A percentile compares a stretch with the other conserved stretches of the same genome.
These are phyloP conservation scores for Thrips palmi DNA, from an alignment of 1,140 invertebrate species.

Conservation along the genomic window DNA sequence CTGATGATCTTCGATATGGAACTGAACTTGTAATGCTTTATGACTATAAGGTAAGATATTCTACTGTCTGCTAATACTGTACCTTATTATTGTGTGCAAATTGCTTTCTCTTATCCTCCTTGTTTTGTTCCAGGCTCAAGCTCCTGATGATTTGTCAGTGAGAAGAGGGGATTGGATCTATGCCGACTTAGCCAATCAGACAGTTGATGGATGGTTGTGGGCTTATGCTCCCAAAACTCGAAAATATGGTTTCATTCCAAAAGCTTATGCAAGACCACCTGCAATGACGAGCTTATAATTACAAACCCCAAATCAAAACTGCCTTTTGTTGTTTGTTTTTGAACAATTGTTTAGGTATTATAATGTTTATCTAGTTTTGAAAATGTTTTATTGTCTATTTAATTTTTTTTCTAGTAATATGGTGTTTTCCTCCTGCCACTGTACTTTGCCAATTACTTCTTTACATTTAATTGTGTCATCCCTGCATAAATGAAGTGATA, in stretches of 20 bases:
- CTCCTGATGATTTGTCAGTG: constrained; percentile 77
- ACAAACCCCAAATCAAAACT: too few relatives aligned
- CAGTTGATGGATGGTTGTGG: constrained; percentile 88
- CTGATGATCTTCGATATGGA: constrained; percentile 48
- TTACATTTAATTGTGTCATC: too few relatives aligned
- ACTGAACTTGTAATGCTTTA: constrained; percentile 86
- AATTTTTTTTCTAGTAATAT: too few relatives aligned
- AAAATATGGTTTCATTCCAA: constrained; percentile 89
- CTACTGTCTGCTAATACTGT: background rate
- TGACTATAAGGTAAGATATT: constrained; percentile 59
- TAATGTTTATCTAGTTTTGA: too few relatives aligned
- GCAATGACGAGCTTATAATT: constrained; percentile 77
- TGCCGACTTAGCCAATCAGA: constrained; percentile 81
- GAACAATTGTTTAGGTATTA: too few relatives aligned
- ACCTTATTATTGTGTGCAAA: background rate
- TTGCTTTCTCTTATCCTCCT: constrained; percentile 5
- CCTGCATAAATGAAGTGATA: too few relatives aligned
- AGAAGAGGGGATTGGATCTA: constrained; percentile 85
- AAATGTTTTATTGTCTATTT: too few relatives aligned
- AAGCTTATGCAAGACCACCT: constrained; percentile 80
- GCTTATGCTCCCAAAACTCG: constrained; percentile 80
- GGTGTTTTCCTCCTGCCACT: too few relatives aligned
- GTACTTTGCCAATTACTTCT: too few relatives aligned
- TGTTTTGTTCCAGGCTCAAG: constrained; percentile 45
- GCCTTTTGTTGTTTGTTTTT: background rate